phyloP scores from a whole-genome alignment of 2,113 vertebrate species.

The Hippocampus comes region DNA sequence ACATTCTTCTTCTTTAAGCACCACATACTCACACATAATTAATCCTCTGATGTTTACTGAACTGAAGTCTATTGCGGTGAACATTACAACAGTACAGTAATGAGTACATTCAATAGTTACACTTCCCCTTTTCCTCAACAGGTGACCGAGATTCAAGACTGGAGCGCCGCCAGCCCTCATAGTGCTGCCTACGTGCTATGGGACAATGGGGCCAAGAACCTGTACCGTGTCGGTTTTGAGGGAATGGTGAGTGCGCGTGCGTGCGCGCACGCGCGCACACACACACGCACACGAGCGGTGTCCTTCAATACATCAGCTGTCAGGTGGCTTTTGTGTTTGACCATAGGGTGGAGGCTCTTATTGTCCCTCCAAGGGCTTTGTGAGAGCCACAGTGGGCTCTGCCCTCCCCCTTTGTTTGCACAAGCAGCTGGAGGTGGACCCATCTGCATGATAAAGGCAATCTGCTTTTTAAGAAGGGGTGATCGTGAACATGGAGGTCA shows the following conservation, averaged over 20 bases:
- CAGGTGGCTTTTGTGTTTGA: conserved; percentile 57
- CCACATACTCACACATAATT: too few species aligned
- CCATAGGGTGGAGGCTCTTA: conserved; percentile 35
- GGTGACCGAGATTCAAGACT: conserved; percentile 99
- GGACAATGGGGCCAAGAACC: conserved; percentile 99
- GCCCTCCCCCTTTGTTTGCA: conserved; percentile 71
- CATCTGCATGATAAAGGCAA: conserved; percentile 75
- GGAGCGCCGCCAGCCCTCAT: conserved; percentile 97
- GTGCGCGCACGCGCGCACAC: too few species aligned
- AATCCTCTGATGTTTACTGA: too few species aligned
- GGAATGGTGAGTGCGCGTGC: conserved; percentile 86
- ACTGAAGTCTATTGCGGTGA: too few species aligned
- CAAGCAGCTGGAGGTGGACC: conserved; percentile 68
- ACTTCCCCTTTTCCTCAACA: conserved; percentile 47
- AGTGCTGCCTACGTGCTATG: conserved; percentile 97
- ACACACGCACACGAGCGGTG: neutral
- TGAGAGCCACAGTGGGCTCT: conserved; percentile 61
- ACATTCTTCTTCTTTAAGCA: too few species aligned
- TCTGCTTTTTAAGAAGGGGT: conserved; percentile 62
- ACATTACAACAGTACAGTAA: neutral
- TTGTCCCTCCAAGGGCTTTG: conserved; percentile 52
- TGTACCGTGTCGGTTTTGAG: conserved; percentile 98
- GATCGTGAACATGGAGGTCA: conserved; percentile 60
- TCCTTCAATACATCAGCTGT: conserved; percentile 58
- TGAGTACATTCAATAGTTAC: neutral